Evolutionary conservation across 1,140 invertebrate species (phyloP).

Genomic region (Palaemon carinicauda): DNA sequence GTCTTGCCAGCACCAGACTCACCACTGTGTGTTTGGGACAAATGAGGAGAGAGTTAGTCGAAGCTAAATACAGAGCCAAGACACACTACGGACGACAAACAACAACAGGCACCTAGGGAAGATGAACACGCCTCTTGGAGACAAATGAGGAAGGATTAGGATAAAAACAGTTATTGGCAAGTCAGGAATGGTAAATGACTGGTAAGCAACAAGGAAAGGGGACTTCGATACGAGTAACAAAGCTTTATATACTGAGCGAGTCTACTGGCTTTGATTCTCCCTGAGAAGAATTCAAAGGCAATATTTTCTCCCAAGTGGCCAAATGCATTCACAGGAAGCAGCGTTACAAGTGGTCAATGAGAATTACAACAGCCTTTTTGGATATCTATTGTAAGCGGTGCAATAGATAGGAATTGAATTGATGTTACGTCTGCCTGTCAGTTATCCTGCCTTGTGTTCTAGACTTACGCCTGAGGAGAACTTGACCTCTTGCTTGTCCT

Average conservation of each 20-base stretch:
- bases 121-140: background rate
- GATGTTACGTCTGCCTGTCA: background rate
- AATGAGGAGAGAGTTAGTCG: conserved; percentile 17
- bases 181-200: background rate
- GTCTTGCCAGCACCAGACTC: conserved; percentile 99
- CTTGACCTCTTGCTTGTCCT: conserved; percentile 68
- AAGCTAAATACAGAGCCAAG: conserved; percentile 21
- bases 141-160: background rate
- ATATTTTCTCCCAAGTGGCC: background rate
- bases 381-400: background rate
- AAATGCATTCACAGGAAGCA: background rate
- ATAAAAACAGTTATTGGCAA: no score
- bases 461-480: conserved; percentile 44
- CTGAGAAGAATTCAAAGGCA: background rate
- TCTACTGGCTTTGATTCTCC: background rate
- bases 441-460: background rate
- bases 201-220: no score
- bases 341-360: background rate
- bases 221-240: background rate
- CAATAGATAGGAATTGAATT: no score
- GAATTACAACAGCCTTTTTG: no score
- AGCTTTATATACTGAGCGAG: background rate
- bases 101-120: background rate
- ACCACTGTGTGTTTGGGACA: conserved; percentile 73
- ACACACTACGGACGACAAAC: background rate